A percentile compares a stretch with the other conserved stretches of the same genome.
These are phyloP conservation scores for Morone saxatilis DNA, from an alignment of 2,113 vertebrate genomes.

Conservation along the genomic window DNA sequence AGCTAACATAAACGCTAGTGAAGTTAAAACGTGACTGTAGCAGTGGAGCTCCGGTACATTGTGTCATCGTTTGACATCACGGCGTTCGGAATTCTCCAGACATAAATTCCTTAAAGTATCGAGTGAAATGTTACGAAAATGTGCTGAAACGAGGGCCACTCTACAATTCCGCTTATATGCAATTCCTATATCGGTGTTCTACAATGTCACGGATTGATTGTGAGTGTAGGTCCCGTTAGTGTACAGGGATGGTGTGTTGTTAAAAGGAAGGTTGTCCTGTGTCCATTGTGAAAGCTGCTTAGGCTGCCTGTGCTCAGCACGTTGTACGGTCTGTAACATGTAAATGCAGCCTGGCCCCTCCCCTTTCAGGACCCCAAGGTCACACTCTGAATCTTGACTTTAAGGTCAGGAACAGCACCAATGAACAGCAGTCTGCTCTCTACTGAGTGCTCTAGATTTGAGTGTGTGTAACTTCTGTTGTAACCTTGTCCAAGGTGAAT, in stretches of 20 bases:
- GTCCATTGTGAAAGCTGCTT: constrained; percentile 45
- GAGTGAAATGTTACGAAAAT: not conserved
- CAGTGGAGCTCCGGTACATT: not conserved
- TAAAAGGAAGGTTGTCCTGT: not conserved
- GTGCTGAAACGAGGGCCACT: not conserved
- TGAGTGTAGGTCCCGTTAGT: not conserved
- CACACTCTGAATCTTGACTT: constrained; percentile 48
- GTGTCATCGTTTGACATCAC: not conserved
- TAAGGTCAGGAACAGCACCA: not conserved
- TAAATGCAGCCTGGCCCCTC: constrained; percentile 51
- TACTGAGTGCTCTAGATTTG: not conserved
- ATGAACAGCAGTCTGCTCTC: constrained; percentile 12
- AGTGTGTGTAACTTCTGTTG: constrained; percentile 25
- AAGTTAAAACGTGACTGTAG: not conserved
- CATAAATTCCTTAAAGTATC: fast-evolving
- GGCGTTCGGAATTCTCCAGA: not conserved
- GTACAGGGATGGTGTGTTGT: not conserved
- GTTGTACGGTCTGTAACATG: constrained; percentile 16
- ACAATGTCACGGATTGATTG: not conserved
- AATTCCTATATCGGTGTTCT: not conserved
- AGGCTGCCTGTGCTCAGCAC: constrained; percentile 13
- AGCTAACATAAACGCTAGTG: not conserved
- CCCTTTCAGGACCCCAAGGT: constrained; percentile 71
- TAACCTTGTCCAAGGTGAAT: constrained; percentile 81
- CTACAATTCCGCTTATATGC: not conserved